Conservation (phyloP, 2,113 vertebrate genomes). For the Narcine bancroftii region DNA sequence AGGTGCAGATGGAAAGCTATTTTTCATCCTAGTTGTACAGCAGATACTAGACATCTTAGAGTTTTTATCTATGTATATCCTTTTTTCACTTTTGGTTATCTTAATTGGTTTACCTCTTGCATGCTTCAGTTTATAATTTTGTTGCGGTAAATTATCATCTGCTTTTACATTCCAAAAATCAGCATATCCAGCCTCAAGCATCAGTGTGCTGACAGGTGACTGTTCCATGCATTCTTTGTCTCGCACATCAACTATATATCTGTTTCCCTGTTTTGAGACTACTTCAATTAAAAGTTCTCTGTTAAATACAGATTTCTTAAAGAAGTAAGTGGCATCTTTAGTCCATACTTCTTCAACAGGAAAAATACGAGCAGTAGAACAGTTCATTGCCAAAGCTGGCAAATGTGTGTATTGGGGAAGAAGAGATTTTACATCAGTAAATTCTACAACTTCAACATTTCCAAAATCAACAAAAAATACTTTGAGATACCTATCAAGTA, state of each 20-base stretch:
- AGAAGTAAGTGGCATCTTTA: conserved; percentile 56
- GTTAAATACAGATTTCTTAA: conserved; percentile 61
- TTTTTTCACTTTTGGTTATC: neutral
- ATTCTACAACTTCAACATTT: conserved; percentile 70
- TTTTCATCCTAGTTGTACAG: neutral
- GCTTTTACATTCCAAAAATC: conserved; percentile 52
- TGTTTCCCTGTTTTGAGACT: conserved; percentile 53
- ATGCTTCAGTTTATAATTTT: neutral
- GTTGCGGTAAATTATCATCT: neutral
- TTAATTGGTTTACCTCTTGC: neutral
- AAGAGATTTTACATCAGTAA: conserved; percentile 65
- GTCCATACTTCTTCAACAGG: conserved; percentile 70
- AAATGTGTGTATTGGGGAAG: conserved; percentile 60
- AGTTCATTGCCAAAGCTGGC: conserved; percentile 69
- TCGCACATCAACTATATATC: conserved; percentile 59
- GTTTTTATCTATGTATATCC: conserved; percentile 1
- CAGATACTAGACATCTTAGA: neutral
- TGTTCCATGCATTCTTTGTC: conserved; percentile 45
- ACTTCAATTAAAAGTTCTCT: conserved; percentile 61
- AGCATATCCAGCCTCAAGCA: conserved; percentile 62
- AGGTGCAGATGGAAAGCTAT: neutral
- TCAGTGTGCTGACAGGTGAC: conserved; percentile 50
- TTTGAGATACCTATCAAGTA: conserved; percentile 51
- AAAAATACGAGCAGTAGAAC: conserved; percentile 62
- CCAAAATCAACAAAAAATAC: conserved; percentile 85